phyloP scores from a whole-genome alignment of 30 jellyfish, hydroid and myxozoan species.

The Turritopsis rubra region DNA sequence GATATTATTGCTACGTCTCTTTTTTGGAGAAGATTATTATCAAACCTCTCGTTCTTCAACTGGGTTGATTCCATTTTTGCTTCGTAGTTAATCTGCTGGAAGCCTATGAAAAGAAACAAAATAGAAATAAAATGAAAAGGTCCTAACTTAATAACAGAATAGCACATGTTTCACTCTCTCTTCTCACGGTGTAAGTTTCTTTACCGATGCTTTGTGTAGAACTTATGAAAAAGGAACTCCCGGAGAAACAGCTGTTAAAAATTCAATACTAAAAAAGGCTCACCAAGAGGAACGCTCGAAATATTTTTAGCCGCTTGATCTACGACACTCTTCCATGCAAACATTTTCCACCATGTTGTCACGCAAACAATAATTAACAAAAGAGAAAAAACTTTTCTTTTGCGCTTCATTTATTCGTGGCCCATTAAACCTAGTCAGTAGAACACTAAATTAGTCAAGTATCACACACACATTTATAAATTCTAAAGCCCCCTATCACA shows the following conservation, averaged over 20 bases:
- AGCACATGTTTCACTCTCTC: no score
- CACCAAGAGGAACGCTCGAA: background rate
- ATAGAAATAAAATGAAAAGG: no score
- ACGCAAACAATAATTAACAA: background rate
- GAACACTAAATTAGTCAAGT: background rate
- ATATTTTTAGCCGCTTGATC: background rate
- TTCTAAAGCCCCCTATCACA: no score
- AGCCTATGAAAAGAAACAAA: background rate
- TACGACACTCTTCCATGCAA: background rate
- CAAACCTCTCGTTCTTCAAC: background rate
- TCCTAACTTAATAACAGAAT: no score
- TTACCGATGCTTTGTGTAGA: no score
- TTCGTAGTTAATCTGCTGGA: background rate
- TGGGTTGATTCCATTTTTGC: background rate
- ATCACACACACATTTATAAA: background rate
- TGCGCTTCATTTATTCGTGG: background rate
- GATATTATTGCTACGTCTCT: conserved; percentile 17
- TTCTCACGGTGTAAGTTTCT: no score
- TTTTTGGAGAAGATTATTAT: background rate
- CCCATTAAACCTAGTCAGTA: background rate
- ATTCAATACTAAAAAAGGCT: background rate
- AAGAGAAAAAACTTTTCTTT: background rate
- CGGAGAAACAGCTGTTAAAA: no score
- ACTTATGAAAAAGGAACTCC: no score
- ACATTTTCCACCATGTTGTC: background rate